These are phyloP conservation scores for Tor tambroides DNA, from an alignment of 2,113 vertebrate species.

Conservation along the genomic window DNA sequence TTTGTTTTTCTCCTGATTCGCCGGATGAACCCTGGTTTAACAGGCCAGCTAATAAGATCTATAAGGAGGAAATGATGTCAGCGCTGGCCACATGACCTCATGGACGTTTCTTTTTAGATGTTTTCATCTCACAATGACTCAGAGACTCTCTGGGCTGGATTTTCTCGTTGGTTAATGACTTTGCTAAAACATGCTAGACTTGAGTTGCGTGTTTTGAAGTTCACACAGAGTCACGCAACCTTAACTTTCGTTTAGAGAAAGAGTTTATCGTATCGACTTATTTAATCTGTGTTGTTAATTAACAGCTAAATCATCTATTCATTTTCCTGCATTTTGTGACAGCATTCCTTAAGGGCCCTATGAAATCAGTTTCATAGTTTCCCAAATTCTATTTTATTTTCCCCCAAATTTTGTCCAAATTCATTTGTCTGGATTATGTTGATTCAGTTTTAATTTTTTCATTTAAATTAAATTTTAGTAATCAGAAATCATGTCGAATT, in stretches of 20 bases:
- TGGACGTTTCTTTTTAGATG: slow-evolving; percentile 66
- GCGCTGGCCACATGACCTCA: slow-evolving; percentile 54
- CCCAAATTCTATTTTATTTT: neutral
- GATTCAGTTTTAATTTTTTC: too few species aligned
- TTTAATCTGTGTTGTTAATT: neutral
- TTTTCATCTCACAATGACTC: slow-evolving; percentile 65
- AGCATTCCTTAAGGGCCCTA: too few species aligned
- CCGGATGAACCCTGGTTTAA: slow-evolving; percentile 5
- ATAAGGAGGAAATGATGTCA: slow-evolving; percentile 65
- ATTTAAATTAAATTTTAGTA: too few species aligned
- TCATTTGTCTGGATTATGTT: too few species aligned
- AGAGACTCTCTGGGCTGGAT: slow-evolving; percentile 53
- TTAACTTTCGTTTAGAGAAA: slow-evolving; percentile 21
- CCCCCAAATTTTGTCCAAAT: too few species aligned
- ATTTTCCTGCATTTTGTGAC: too few species aligned
- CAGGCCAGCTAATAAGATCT: slow-evolving; percentile 4
- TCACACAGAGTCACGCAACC: slow-evolving; percentile 25
- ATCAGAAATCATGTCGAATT: too few species aligned
- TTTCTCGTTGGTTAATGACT: slow-evolving; percentile 42
- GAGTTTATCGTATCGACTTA: neutral
- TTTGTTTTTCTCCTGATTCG: neutral
- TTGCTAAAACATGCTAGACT: slow-evolving; percentile 28
- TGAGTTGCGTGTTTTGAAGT: neutral
- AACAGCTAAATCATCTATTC: neutral
- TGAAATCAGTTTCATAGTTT: too few species aligned